Base-by-base conservation (phyloP, 2,888 invertebrate species). In the Drosophila mayaguana region DNA sequence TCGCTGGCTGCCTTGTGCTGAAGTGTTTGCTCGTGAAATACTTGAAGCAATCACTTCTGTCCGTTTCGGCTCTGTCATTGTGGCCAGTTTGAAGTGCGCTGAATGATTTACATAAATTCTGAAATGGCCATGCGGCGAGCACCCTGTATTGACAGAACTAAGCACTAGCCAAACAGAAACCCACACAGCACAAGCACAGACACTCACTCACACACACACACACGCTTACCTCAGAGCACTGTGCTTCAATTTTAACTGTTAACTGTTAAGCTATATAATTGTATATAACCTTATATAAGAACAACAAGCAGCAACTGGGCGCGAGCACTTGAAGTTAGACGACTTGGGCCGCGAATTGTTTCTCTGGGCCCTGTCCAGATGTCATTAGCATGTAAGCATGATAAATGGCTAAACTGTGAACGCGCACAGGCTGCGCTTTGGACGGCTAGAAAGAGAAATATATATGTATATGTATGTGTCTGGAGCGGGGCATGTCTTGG, bases 51-150 rank as follows among this genome's bases (percentile, higher is more conserved):
- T 83, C 87, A 78, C 80, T 78, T 68, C 63, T 63, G 66, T 46
- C 55, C 68, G 63, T 88, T 89, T 76, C 59, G 89, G 67, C 84
- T 66, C 69, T 81, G 89, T 84, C 84, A 89, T 89, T 86, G 89
- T 72, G 84, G 81, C 76, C 81, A 63, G 71, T 42, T 46, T 81
- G 65, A 85, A 88, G 89, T 84, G 87, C 68, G 61, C 77, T 77
- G 77, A 89, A 87, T 89, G 84, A 85, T 89, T 89, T 85, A 89
- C 84, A 85, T 85, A 89, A 89, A 85, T 85, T 89, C 84, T 89
- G 81, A 70, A 79, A 84, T 79, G 72, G 68, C 66, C 81, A 68
- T 34, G 61, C 62, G 28, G 67, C 54, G 46, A 53, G 66, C 88
- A 83, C 88, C 86, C 81, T 78, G 87, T 88, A 84, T 88, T 78